A percentile compares a stretch with the other conserved stretches of the same genome.
These are phyloP conservation scores for Rhadinocentrus ornatus DNA, from an alignment of 2,797 vertebrate genomes.

Conservation along the genomic window DNA sequence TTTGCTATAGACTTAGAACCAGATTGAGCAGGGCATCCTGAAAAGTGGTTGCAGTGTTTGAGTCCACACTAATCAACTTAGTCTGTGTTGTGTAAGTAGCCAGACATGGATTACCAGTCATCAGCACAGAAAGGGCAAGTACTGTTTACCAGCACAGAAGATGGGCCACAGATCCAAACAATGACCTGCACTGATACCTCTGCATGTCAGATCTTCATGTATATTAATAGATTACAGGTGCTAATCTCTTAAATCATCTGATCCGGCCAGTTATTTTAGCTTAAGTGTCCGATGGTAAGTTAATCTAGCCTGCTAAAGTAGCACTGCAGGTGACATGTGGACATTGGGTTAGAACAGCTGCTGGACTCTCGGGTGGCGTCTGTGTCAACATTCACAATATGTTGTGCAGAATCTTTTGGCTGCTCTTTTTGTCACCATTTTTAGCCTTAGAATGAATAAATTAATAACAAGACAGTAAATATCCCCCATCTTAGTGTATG, in stretches of 20 bases:
- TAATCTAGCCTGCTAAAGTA: not conserved
- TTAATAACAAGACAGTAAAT: constrained; percentile 8
- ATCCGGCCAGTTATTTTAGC: constrained; percentile 9
- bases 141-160: not conserved
- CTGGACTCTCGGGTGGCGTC: not conserved
- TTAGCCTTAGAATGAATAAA: constrained; percentile 60
- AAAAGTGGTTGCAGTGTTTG: not conserved
- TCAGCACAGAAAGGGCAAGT: not conserved
- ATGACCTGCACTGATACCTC: not conserved
- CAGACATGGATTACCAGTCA: constrained; percentile 39
- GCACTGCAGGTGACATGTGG: constrained; percentile 4
- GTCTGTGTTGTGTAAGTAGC: constrained; percentile 30
- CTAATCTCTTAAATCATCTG: constrained; percentile 30
- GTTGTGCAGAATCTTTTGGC: constrained; percentile 19
- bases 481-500: constrained; percentile 19
- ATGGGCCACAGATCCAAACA: not conserved
- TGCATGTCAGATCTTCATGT: constrained; percentile 9
- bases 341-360: constrained; percentile 9
- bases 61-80: constrained; percentile 23
- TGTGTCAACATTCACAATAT: constrained; percentile 1
- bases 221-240: constrained; percentile 35
- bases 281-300: constrained; percentile 1
- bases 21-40: not conserved
- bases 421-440: constrained; percentile 41
- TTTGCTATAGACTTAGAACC: not conserved